Evolutionary conservation across 2,888 invertebrate genomes (phyloP), one percentile per base, ranked within the genome.

Genomic region (Panzeria rudis): DNA sequence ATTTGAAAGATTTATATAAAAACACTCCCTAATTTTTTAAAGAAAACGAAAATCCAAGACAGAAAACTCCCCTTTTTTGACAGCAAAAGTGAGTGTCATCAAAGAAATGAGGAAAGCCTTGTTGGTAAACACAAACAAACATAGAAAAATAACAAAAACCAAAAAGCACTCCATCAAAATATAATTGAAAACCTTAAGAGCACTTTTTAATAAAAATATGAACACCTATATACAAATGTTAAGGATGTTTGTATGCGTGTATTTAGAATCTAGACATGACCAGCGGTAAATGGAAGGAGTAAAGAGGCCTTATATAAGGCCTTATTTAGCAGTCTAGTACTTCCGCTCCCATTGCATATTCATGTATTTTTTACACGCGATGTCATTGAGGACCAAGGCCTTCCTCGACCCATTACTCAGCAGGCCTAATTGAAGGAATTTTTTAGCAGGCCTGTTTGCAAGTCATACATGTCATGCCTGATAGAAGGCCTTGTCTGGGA

Each of bases 181-280:
- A 50, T 78, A 83, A 83, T 83, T 77, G 83, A 77, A 77, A 82
- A 77, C 66, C 56, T 72, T 35, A 78, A 78, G 62, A 68, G 50
- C 47, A 35, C 32, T 41, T 59, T 71, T 59, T 66, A 72, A 64
- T 47, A 56, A 44, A 56, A 76, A 54, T 47, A 76, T 44, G 20
- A 25, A 69, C 62, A 64, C 25, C 5, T 32, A n/a, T 7, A 50
- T 7, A 32, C 13, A 41, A 20, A 20, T 50, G 50, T 50, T 13
- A 47, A 11, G 47, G 47, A 62, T 7, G 15, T 23, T 11, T 8
- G 56, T n/a, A 29, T 7, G n/a, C n/a, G n/a, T n/a, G n/a, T n/a
- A n/a, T n/a, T n/a, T n/a, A n/a, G n/a, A n/a, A n/a, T n/a, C n/a
- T n/a, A n/a, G n/a, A n/a, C n/a, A n/a, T n/a, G n/a, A n/a, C n/a